Evolutionary conservation across 1,140 invertebrate species (phyloP).

Genomic region (Globodera rostochiensis): DNA sequence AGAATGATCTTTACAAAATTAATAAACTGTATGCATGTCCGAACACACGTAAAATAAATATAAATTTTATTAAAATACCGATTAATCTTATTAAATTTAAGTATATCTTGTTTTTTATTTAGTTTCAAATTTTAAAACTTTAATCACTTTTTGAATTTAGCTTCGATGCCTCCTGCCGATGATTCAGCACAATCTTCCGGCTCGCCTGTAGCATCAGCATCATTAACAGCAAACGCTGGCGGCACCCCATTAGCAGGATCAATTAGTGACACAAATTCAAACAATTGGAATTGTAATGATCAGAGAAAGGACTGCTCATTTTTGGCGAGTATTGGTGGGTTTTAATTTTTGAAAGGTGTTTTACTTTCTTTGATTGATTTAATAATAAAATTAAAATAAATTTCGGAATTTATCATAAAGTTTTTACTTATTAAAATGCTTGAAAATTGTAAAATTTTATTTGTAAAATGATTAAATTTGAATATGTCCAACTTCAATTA

Average conservation of each 20-base stretch:
- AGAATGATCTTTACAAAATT: conserved; percentile 68
- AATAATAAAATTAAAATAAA: neutral
- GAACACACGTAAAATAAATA: conserved; percentile 14
- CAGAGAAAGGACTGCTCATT: neutral
- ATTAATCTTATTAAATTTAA: neutral
- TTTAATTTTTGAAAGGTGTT: too few relatives aligned
- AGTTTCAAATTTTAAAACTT: conserved; percentile 27
- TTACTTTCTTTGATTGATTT: too few relatives aligned
- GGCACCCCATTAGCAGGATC: neutral
- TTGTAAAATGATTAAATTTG: conserved; percentile 9
- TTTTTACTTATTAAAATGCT: neutral
- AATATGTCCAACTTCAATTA: conserved; percentile 46
- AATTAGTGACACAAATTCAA: neutral
- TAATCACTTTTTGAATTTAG: neutral
- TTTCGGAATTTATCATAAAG: neutral
- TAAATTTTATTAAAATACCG: conserved; percentile 14
- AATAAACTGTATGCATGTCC: conserved; percentile 68
- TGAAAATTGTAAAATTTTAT: neutral
- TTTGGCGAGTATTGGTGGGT: neutral
- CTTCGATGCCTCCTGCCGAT: neutral
- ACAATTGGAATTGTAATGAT: neutral
- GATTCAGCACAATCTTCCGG: neutral
- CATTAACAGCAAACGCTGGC: neutral
- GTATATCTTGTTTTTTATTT: conserved; percentile 8
- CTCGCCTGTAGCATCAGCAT: neutral